These are phyloP conservation scores for Neoseiulus cucumeris DNA, from an alignment of 1,140 invertebrate genomes.

Conservation along the genomic window DNA sequence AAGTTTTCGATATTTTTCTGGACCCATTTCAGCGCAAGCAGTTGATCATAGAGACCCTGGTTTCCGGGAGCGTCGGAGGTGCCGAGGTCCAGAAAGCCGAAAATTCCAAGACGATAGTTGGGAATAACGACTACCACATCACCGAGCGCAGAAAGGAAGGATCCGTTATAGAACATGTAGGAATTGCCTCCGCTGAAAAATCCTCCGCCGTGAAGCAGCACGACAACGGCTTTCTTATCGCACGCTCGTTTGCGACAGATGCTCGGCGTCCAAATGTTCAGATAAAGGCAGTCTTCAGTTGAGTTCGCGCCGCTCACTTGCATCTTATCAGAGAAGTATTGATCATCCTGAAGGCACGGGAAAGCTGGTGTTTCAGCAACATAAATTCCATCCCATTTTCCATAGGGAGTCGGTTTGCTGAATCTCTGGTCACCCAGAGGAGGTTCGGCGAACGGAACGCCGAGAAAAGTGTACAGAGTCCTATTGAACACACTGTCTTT, in stretches of 20 bases:
- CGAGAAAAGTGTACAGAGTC: slow-evolving; percentile 12
- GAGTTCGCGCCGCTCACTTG: slow-evolving; percentile 24
- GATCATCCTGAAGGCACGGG: slow-evolving; percentile 15
- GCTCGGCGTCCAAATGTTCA: slow-evolving; percentile 69
- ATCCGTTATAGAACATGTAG: slow-evolving; percentile 29
- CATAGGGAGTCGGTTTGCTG: slow-evolving; percentile 54
- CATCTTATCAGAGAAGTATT: background rate
- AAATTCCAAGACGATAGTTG: slow-evolving; percentile 24
- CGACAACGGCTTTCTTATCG: slow-evolving; percentile 26
- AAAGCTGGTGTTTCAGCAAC: slow-evolving; percentile 12
- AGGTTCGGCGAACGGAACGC: slow-evolving; percentile 23
- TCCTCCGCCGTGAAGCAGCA: slow-evolving; percentile 21
- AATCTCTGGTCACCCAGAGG: slow-evolving; percentile 21
- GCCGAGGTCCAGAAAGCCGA: slow-evolving; percentile 24
- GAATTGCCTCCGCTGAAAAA: slow-evolving; percentile 42
- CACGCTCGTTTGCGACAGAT: slow-evolving; percentile 18
- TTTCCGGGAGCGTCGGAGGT: slow-evolving; percentile 20
- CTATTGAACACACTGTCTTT: slow-evolving; percentile 1
- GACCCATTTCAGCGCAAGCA: slow-evolving; percentile 28
- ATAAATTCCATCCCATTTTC: slow-evolving; percentile 60
- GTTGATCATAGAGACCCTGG: slow-evolving; percentile 28
- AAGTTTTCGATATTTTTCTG: slow-evolving; percentile 25
- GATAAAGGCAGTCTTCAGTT: slow-evolving; percentile 76
- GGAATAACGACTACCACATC: slow-evolving; percentile 26
- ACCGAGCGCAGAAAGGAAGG: slow-evolving; percentile 23